A percentile compares a stretch with the other conserved stretches of the same genome.
Evolutionary conservation across 2,888 invertebrate genomes (phyloP).

Genomic region (Agonopterix alstromeriana): DNA sequence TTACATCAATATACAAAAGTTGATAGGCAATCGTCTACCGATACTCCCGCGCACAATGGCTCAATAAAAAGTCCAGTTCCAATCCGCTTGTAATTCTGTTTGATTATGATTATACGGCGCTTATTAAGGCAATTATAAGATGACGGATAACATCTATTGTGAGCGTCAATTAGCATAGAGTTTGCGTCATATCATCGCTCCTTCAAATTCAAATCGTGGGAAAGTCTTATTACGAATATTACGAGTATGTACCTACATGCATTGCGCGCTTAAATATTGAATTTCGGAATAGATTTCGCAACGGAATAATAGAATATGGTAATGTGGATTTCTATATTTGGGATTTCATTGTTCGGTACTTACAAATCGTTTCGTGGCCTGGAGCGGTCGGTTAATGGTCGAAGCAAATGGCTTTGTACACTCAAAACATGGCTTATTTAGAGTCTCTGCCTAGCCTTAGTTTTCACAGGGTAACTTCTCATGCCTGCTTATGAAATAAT

Average conservation of each 20-base stretch:
- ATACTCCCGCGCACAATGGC: conserved; percentile 30
- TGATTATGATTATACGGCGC: conserved; percentile 59
- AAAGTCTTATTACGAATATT: conserved; percentile 17
- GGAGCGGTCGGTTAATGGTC: conserved; percentile 17
- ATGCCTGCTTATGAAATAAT: too few species aligned
- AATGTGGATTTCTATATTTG: conserved; percentile 15
- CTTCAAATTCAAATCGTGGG: conserved; percentile 26
- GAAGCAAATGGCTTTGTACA: too few species aligned
- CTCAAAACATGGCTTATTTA: too few species aligned
- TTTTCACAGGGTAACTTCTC: too few species aligned
- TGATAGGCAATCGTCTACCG: conserved; percentile 45
- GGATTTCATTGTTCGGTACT: conserved; percentile 14
- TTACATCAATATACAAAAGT: conserved; percentile 23
- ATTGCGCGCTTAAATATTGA: background rate
- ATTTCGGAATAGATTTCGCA: conserved; percentile 7
- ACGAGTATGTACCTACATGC: too few species aligned
- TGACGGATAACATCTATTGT: conserved; percentile 47
- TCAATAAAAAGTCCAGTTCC: conserved; percentile 38
- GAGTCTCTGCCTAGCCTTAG: too few species aligned
- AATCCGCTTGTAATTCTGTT: conserved; percentile 59
- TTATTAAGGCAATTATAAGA: conserved; percentile 65
- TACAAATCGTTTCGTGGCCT: conserved; percentile 24
- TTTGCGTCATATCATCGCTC: conserved; percentile 27
- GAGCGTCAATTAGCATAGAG: conserved; percentile 40
- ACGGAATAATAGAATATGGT: conserved; percentile 11